These are phyloP conservation scores for Hyperoplus immaculatus DNA, from an alignment of 2,797 vertebrate genomes.

Conservation along the genomic window DNA sequence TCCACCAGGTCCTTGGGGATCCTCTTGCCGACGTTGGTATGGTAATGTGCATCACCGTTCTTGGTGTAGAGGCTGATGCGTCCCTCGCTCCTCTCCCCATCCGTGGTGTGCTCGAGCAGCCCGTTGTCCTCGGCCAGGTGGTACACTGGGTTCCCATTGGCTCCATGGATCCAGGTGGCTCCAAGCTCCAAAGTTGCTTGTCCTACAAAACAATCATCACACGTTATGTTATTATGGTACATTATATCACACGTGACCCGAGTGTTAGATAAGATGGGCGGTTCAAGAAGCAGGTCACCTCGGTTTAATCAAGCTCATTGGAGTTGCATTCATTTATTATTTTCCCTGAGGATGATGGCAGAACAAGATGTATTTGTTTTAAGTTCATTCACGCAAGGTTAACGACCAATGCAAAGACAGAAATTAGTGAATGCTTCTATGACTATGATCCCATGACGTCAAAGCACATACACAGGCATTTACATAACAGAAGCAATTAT, in stretches of 20 bases:
- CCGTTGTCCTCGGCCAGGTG: slow-evolving; percentile 99
- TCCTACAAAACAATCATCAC: slow-evolving; percentile 77
- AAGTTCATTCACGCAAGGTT: slow-evolving; percentile 17
- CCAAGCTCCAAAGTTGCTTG: slow-evolving; percentile 97
- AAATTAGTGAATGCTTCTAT: not conserved
- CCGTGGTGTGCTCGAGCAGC: slow-evolving; percentile 95
- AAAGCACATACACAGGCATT: slow-evolving; percentile 29
- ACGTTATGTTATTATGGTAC: no score
- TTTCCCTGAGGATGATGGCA: slow-evolving; percentile 13
- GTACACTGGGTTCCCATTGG: slow-evolving; percentile 97
- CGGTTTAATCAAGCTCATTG: slow-evolving; percentile 13
- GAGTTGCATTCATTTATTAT: slow-evolving; percentile 18
- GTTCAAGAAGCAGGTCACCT: slow-evolving; percentile 26
- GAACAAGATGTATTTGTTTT: not conserved
- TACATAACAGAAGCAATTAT: slow-evolving; percentile 37
- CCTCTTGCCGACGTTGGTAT: slow-evolving; percentile 93
- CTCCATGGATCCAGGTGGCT: slow-evolving; percentile 99
- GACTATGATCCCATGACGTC: slow-evolving; percentile 13
- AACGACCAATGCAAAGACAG: not conserved
- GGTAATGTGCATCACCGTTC: slow-evolving; percentile 97
- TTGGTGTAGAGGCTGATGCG: slow-evolving; percentile 98
- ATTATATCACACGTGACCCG: no score
- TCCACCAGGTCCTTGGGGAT: slow-evolving; percentile 99
- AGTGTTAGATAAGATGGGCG: slow-evolving; percentile 7
- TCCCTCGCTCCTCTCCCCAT: slow-evolving; percentile 93